Base-by-base conservation (phyloP, 2,113 vertebrate genomes). In the Colossoma macropomum region DNA sequence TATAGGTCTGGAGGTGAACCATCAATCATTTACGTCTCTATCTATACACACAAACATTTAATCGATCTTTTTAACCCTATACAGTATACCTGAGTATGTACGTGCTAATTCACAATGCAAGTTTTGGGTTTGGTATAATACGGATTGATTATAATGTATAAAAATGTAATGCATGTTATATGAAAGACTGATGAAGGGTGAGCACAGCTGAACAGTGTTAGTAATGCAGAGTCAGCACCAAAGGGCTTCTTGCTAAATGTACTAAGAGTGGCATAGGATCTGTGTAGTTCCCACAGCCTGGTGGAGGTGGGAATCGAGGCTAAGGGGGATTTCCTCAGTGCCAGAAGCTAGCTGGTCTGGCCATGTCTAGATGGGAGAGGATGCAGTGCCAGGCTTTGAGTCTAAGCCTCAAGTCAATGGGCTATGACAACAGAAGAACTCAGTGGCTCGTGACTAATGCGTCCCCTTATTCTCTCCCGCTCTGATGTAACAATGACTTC, bases 331-430 rank as follows among this genome's bases (percentile, higher is more conserved):
- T 91, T 93, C 90, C 90, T 91, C 89, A 89, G 87, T 80, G 84
- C 81, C 88, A 79, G 84, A 72, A 88, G 82, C 81, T 77, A 80
- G 83, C 86, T 60, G 77, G 82, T 81, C 82, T 87, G 83, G 87
- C 77, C 59, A 86, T 84, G 77, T 84, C 88, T 84, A 88, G 87
- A 90, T 86, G 77, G 87, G 89, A 85, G 84, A 79, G 82, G 87
- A 89, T 89, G 88, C 87, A 86, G 84, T 86, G 84, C 87, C 73
- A 69, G 89, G 89, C 90, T 88, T 92, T 90, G 91, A 72, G 80
- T 77, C 63, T 94, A 93, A 95, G 92, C 94, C 89, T 92, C 89
- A 92, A 89, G 91, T 92, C 88, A 94, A 95, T 86, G 90, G 82
- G 54, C 79, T 90, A 83, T 90, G 80, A 91, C 87, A 94, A 94